Percentiles rank a stretch among this genome's conserved stretches.
Evolutionary conservation across 2,797 vertebrate species (phyloP).

Genomic region (Alca torda): DNA sequence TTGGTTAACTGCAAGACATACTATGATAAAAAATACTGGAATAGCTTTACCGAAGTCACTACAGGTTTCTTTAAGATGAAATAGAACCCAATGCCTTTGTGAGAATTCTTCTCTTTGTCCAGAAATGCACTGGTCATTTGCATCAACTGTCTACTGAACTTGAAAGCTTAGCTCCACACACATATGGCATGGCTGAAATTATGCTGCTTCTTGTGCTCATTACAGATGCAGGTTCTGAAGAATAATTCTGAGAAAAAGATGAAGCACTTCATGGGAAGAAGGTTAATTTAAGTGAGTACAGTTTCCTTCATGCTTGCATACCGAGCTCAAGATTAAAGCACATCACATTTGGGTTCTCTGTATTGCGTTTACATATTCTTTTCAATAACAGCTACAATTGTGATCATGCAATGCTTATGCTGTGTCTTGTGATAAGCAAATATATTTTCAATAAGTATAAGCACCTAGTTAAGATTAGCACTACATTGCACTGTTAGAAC

Average conservation of each 20-base stretch:
- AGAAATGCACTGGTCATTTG: background rate
- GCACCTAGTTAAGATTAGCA: background rate
- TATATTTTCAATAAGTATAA: background rate
- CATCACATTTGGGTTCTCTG: background rate
- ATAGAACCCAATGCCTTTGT: background rate
- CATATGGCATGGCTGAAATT: background rate
- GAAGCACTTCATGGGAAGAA: background rate
- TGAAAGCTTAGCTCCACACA: background rate
- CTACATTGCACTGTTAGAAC: background rate
- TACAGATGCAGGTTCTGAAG: background rate
- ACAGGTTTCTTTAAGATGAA: background rate
- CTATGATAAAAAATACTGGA: background rate
- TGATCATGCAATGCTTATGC: background rate
- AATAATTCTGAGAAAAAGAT: background rate
- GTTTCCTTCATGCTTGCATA: background rate
- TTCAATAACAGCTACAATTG: background rate
- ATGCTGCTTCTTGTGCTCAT: background rate
- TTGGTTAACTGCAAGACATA: background rate
- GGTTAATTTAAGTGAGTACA: background rate
- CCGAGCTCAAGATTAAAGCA: background rate
- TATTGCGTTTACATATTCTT: background rate
- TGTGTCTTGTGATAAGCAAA: background rate
- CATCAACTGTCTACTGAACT: background rate
- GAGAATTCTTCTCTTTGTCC: background rate
- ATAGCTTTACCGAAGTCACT: background rate